Evolutionary conservation across 2,888 invertebrate species (phyloP).

Genomic region (Eristalis intricaria): DNA sequence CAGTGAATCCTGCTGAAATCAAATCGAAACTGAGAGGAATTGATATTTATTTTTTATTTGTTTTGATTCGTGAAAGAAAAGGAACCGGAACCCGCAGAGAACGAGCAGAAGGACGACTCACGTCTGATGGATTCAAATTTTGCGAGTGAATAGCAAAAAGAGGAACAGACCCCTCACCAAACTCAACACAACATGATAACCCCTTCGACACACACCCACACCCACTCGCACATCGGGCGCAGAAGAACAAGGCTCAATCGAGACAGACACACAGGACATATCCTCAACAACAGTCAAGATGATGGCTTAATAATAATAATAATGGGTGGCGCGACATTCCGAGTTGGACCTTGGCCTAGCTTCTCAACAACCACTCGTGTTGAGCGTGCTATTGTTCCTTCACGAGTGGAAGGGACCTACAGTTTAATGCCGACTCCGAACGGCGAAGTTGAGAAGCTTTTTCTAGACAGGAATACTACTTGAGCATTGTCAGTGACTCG

Average conservation of each 20-base stretch:
- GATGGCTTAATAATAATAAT: too few relatives aligned
- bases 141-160: not conserved
- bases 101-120: not conserved
- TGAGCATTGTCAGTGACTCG: too few relatives aligned
- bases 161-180: slow-evolving; percentile 15
- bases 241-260: slow-evolving; percentile 22
- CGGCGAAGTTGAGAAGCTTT: too few relatives aligned
- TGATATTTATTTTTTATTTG: not conserved
- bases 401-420: too few relatives aligned
- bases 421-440: too few relatives aligned
- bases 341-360: too few relatives aligned
- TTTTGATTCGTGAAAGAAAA: not conserved
- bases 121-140: not conserved
- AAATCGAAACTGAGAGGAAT: not conserved
- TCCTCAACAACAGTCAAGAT: slow-evolving; percentile 29
- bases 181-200: not conserved
- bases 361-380: too few relatives aligned
- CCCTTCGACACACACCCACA: not conserved
- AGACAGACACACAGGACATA: not conserved
- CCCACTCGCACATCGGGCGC: not conserved
- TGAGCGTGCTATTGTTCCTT: too few relatives aligned
- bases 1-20: not conserved
- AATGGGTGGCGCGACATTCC: too few relatives aligned
- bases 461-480: too few relatives aligned
- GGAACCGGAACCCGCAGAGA: not conserved